Percentiles rank a stretch among this genome's conserved stretches.
Conservation (phyloP, 1,140 invertebrate genomes). For the Microplitis demolitor region DNA sequence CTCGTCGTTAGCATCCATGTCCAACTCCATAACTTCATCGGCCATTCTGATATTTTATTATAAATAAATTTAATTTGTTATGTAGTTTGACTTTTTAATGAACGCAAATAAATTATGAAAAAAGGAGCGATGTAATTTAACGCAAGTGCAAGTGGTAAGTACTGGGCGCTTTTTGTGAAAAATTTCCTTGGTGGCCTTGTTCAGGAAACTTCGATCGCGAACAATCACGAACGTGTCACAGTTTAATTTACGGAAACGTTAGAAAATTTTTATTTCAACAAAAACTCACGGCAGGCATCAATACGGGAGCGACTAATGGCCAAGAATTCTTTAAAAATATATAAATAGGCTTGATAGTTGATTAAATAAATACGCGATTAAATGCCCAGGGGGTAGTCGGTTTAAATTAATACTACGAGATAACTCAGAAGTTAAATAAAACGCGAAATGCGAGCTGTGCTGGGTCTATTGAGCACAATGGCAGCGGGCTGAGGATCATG, state of each 20-base stretch:
- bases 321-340: no score
- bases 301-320: no score
- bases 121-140: not conserved
- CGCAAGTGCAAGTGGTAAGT: not conserved
- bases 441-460: not conserved
- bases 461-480: not conserved
- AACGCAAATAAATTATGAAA: no score
- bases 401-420: not conserved
- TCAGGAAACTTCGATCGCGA: conserved; percentile 2
- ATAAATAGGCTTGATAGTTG: no score
- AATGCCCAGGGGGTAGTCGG: not conserved
- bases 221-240: not conserved
- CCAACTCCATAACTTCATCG: not conserved
- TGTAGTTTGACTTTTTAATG: no score
- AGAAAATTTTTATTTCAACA: not conserved
- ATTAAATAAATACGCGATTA: no score
- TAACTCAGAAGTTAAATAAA: not conserved
- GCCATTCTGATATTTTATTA: not conserved
- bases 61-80: not conserved
- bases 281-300: not conserved
- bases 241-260: not conserved
- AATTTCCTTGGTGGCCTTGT: not conserved
- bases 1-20: conserved; percentile 11
- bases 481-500: not conserved
- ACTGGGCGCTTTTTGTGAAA: not conserved